phyloP scores from a whole-genome alignment of 2,797 vertebrate species.

The Mallotus villosus region DNA sequence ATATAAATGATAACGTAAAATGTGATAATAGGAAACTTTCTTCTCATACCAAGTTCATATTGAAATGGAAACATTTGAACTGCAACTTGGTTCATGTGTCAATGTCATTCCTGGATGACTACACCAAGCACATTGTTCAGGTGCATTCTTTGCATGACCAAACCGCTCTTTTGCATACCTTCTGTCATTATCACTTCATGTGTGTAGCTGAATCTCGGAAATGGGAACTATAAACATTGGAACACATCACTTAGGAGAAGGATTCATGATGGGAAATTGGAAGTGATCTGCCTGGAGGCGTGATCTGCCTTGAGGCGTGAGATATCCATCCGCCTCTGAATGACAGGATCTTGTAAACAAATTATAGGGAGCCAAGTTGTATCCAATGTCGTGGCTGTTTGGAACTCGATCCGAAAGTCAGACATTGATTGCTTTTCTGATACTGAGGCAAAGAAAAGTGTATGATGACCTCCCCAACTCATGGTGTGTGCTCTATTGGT shows the following conservation, averaged over 20 bases:
- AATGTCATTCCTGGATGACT: conserved; percentile 21
- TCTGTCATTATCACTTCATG: conserved; percentile 35
- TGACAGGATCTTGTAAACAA: conserved; percentile 41
- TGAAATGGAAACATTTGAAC: conserved; percentile 6
- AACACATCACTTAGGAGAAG: conserved; percentile 39
- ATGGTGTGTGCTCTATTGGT: background rate
- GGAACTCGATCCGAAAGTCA: background rate
- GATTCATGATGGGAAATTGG: conserved; percentile 45
- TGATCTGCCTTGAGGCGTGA: conserved; percentile 43
- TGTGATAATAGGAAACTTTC: background rate
- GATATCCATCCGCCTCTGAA: conserved; percentile 39
- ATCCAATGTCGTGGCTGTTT: conserved; percentile 34
- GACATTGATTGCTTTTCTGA: conserved; percentile 28
- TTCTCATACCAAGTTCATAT: background rate
- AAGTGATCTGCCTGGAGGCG: conserved; percentile 43
- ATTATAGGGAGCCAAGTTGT: conserved; percentile 36
- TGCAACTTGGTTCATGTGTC: conserved; percentile 13
- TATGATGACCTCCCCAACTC: conserved; percentile 9
- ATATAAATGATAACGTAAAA: too few species aligned
- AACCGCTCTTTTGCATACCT: conserved; percentile 59
- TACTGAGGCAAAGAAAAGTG: conserved; percentile 14
- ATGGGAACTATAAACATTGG: conserved; percentile 33
- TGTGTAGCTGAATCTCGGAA: conserved; percentile 9
- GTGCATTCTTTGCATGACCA: conserved; percentile 39
- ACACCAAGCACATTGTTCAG: conserved; percentile 21